A percentile compares a stretch with the other conserved stretches of the same genome.
Conservation (phyloP, 2,888 invertebrate genomes). For the Abrostola triplasia region DNA sequence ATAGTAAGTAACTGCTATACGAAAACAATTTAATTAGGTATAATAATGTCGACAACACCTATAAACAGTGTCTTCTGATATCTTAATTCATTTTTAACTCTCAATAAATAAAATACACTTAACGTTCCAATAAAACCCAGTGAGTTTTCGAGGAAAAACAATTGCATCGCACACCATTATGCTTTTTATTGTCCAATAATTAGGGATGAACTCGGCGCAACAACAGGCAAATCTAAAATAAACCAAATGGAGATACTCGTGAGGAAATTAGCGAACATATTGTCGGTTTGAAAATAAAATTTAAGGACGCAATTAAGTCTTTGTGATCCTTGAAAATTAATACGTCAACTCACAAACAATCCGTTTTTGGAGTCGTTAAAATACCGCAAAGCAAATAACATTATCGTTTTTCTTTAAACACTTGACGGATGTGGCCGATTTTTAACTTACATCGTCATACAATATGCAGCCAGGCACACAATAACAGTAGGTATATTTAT, state of each 20-base stretch:
- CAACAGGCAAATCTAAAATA: conserved; percentile 70
- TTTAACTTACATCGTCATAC: conserved; percentile 61
- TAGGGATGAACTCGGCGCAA: conserved; percentile 70
- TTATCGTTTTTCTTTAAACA: conserved; percentile 63
- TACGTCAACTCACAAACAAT: conserved; percentile 72
- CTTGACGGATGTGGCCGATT: conserved; percentile 59
- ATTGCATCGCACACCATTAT: conserved; percentile 70
- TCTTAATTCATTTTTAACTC: conserved; percentile 73
- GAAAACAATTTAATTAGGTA: not conserved
- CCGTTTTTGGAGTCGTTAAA: conserved; percentile 76
- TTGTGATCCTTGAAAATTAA: conserved; percentile 82
- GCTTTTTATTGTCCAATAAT: conserved; percentile 78
- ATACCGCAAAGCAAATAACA: conserved; percentile 77
- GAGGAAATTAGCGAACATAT: conserved; percentile 71
- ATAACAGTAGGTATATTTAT: conserved; percentile 33
- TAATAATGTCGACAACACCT: conserved; percentile 14
- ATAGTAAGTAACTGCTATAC: conserved; percentile 31
- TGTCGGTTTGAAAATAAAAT: conserved; percentile 84
- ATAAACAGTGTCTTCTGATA: conserved; percentile 30
- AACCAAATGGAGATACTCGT: conserved; percentile 56
- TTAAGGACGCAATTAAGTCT: conserved; percentile 82
- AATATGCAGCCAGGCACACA: conserved; percentile 48
- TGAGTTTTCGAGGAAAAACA: conserved; percentile 70
- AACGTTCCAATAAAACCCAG: conserved; percentile 75
- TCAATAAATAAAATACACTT: conserved; percentile 79